Percentiles rank a stretch among this genome's conserved stretches.
These are phyloP conservation scores for Aelia acuminata DNA, from an alignment of 2,888 invertebrate genomes.

Conservation along the genomic window DNA sequence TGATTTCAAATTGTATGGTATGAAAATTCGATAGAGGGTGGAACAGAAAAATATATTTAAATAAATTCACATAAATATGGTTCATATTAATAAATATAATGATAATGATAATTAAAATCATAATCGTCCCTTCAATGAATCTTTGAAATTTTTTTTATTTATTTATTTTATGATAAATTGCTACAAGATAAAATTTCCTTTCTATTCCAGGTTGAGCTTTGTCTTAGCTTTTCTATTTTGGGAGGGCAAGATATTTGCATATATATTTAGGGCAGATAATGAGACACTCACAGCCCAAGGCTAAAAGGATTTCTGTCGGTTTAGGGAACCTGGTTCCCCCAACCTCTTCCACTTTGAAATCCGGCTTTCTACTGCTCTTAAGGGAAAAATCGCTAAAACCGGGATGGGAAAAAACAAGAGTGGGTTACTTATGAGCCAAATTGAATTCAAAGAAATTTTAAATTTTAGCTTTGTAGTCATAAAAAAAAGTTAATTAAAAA, in stretches of 20 bases:
- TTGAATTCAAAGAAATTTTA: no score
- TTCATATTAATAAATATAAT: no score
- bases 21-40: no score
- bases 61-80: no score
- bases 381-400: not conserved
- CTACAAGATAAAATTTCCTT: not conserved
- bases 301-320: constrained; percentile 25
- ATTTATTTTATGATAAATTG: not conserved
- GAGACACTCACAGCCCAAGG: not conserved
- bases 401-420: not conserved
- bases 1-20: no score
- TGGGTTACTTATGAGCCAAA: not conserved
- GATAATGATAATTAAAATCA: no score
- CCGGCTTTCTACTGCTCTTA: constrained; percentile 1
- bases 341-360: not conserved
- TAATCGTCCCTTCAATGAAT: not conserved
- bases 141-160: not conserved
- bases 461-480: no score
- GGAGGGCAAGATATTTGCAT: constrained; percentile 1
- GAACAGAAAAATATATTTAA: no score
- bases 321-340: not conserved
- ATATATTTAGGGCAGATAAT: constrained; percentile 27
- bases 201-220: constrained; percentile 10
- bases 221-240: constrained; percentile 10
- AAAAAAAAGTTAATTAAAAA: no score